Percentiles rank a stretch among this genome's conserved stretches.
Evolutionary conservation across 37 sponge, comb jelly and placozoan species (phyloP).

Genomic region (Bolinopsis microptera): DNA sequence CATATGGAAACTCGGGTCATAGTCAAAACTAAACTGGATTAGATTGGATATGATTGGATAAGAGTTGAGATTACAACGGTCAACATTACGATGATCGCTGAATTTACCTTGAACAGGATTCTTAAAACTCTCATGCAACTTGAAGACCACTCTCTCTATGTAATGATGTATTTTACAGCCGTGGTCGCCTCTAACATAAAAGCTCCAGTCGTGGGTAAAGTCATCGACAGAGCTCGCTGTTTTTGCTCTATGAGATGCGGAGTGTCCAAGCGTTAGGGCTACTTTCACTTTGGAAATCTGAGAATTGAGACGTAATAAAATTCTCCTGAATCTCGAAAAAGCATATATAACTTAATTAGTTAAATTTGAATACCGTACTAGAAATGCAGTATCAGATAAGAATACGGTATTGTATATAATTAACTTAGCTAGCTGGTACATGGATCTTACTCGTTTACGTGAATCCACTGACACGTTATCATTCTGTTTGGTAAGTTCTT

Average conservation of each 20-base stretch:
- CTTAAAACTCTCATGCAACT: conserved; percentile 88
- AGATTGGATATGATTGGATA: too few relatives aligned
- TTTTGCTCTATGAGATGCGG: conserved; percentile 85
- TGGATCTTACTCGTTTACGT: background rate
- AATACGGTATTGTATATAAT: too few relatives aligned
- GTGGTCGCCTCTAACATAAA: conserved; percentile 88
- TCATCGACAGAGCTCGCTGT: conserved; percentile 78
- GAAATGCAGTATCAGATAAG: too few relatives aligned
- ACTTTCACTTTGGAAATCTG: conserved; percentile 76
- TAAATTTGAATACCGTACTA: too few relatives aligned
- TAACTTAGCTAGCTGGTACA: too few relatives aligned
- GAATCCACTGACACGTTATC: background rate
- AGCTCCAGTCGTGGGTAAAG: conserved; percentile 96
- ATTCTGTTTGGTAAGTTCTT: background rate
- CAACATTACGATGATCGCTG: too few relatives aligned
- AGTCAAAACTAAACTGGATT: too few relatives aligned
- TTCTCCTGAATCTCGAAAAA: too few relatives aligned
- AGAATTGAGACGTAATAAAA: too few relatives aligned
- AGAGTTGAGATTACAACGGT: too few relatives aligned
- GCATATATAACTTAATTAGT: too few relatives aligned
- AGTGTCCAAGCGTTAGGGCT: conserved; percentile 90
- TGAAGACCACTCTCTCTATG: conserved; percentile 95
- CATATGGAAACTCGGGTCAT: background rate
- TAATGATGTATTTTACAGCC: conserved; percentile 84
- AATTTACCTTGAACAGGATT: conserved; percentile 95